Evolutionary conservation across 2,113 vertebrate species (phyloP).

Genomic region (Triplophysa siluroides): DNA sequence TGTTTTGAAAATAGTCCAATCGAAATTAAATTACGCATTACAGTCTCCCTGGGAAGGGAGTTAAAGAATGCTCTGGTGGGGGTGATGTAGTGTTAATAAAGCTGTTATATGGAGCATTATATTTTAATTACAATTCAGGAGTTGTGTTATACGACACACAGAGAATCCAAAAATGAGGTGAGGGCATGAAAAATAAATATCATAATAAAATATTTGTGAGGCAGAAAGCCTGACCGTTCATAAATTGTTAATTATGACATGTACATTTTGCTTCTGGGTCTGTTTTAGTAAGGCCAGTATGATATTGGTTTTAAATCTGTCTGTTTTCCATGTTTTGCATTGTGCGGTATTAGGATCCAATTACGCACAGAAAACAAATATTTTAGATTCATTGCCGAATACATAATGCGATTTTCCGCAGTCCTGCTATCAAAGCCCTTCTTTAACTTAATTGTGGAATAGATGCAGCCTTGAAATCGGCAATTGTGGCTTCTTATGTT

Average conservation of each 20-base stretch:
- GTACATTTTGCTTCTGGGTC: neutral
- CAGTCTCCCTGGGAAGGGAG: neutral
- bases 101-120: neutral
- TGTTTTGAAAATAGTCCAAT: neutral
- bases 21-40: neutral
- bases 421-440: neutral
- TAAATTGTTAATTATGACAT: neutral
- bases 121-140: neutral
- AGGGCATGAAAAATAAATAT: neutral
- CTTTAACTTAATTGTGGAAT: slow-evolving; percentile 18
- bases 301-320: neutral
- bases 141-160: neutral
- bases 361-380: slow-evolving; percentile 3
- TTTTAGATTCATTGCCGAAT: slow-evolving; percentile 11
- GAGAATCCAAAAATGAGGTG: neutral
- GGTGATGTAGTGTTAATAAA: slow-evolving; percentile 3
- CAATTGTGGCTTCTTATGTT: slow-evolving; percentile 4
- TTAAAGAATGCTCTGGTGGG: neutral
- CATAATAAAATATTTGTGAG: neutral
- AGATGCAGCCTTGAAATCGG: slow-evolving; percentile 6
- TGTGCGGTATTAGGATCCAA: slow-evolving; percentile 6
- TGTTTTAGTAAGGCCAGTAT: neutral
- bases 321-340: neutral
- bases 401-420: neutral
- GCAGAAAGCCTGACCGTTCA: neutral